Evolutionary conservation across 2,113 vertebrate species (phyloP).

Genomic region (Climacteris rufus): DNA sequence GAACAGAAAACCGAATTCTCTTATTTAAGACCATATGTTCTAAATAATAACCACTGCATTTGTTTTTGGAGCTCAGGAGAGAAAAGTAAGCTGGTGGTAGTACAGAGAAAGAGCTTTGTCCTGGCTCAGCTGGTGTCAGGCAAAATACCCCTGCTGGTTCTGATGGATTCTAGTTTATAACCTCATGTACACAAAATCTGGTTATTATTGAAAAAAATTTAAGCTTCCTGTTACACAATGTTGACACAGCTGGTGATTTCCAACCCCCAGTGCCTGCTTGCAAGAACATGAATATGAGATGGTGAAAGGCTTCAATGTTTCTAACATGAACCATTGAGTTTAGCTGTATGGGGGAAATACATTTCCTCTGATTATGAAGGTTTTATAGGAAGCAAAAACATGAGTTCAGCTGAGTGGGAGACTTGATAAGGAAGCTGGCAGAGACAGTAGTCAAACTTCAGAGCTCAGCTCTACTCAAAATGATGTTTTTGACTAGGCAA

Average conservation of each 20-base stretch:
- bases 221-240: neutral
- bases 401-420: slow-evolving; percentile 8
- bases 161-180: neutral
- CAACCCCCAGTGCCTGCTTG: neutral
- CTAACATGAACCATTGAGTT: neutral
- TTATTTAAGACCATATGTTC: neutral
- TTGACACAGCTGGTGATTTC: neutral
- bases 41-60: neutral
- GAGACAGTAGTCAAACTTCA: neutral
- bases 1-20: neutral
- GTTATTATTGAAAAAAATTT: neutral
- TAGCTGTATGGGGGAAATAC: neutral
- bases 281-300: neutral
- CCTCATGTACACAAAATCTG: neutral
- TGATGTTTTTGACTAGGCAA: neutral
- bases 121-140: neutral
- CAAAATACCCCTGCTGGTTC: neutral
- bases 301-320: neutral
- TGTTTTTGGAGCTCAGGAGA: neutral
- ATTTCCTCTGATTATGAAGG: slow-evolving; percentile 14
- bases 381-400: neutral
- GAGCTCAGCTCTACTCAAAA: neutral
- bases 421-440: neutral
- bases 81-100: neutral
- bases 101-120: neutral